Evolutionary conservation across 1,140 invertebrate species (phyloP), one percentile per base, ranked within the genome.

Genomic region (Bombus waltoni): DNA sequence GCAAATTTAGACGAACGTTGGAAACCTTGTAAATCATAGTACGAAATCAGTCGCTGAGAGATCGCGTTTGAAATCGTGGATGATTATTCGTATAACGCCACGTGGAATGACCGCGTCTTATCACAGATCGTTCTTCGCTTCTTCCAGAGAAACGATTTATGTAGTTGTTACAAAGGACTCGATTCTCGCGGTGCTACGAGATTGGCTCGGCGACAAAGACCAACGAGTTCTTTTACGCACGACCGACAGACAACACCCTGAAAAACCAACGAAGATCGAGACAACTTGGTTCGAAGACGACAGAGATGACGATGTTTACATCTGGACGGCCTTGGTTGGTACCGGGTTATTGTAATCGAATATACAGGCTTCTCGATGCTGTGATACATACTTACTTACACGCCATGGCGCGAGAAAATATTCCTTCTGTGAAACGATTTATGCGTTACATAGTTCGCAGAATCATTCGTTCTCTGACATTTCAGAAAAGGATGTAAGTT

Each of bases 351-450:
- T 75, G 71, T 71, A 76, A 86, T 86, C 25, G 84, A 80, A 75
- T 82, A 70, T 72, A 32, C 47, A 53, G 70, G 35, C 47, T 44
- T 35, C 42, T 44, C 35, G 47, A 44, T n/a, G 42, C 47, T n/a
- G 10, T 13, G 59, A 11, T 28, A 62, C 4, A 11, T 59, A 59
- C 25, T 59, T 59, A 28, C 59, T n/a, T 28, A 11, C 59, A 62
- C 59, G 71, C 66, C 75, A 72, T 38, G 22, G 1, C 68, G 80
- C 87, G 68, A 22, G 82, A 66, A n/a, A 72, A 89, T 81, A 72
- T 85, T 83, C 75, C 87, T 79, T 40, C 65, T 82, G 82, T 78
- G 73, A 38, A 40, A 13, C 81, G 77, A 84, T 85, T 84, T 76
- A 42, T 72, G 47, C 32, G 72, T 62, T 35, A 32, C 53, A 62